phyloP scores from a whole-genome alignment of 1,140 invertebrate genomes.

The Fopius arisanus region DNA sequence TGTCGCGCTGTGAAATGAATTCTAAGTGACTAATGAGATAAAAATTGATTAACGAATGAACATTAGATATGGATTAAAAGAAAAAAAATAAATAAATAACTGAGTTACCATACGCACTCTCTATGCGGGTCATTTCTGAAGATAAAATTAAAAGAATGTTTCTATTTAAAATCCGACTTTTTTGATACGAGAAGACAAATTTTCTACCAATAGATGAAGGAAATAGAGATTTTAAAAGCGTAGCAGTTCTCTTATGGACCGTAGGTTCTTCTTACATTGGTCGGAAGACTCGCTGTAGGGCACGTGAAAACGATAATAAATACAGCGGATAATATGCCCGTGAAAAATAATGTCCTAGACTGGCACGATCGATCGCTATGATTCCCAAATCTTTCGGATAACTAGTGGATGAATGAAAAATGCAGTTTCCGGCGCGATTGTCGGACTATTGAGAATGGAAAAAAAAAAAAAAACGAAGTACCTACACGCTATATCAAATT shows the following conservation, averaged over 20 bases:
- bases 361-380: conserved; percentile 25
- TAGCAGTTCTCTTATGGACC: conserved; percentile 39
- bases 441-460: conserved; percentile 20
- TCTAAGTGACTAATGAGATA: conserved; percentile 23
- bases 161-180: conserved; percentile 51
- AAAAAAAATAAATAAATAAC: conserved; percentile 20
- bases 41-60: conserved; percentile 20
- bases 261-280: conserved; percentile 26
- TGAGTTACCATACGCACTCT: conserved; percentile 40
- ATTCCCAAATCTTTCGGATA: not conserved
- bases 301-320: conserved; percentile 17
- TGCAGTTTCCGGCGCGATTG: conserved; percentile 15
- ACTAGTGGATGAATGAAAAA: not conserved
- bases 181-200: conserved; percentile 59
- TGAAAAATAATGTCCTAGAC: conserved; percentile 26
- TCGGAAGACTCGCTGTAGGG: conserved; percentile 21
- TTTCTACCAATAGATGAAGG: conserved; percentile 53
- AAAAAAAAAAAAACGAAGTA: conserved; percentile 28
- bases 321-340: not conserved
- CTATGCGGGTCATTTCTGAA: conserved; percentile 46
- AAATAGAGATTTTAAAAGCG: conserved; percentile 20
- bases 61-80: conserved; percentile 21
- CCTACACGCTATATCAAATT: conserved; percentile 33
- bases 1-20: conserved; percentile 39
- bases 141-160: conserved; percentile 23